Conservation (phyloP, 2,888 invertebrate species). For the Eulithis prunata region DNA sequence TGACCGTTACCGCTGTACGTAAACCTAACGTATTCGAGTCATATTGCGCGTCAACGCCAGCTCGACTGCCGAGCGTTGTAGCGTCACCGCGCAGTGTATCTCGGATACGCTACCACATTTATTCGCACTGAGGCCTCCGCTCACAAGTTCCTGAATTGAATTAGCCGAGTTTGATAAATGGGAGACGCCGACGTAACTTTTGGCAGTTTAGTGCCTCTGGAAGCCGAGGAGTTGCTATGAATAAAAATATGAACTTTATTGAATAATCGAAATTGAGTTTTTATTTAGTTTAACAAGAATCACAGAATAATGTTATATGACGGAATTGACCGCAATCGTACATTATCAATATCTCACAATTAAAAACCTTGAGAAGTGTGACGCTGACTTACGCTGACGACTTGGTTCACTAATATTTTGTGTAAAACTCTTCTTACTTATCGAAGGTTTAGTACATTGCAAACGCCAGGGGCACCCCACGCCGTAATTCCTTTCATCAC, state of each 20-base stretch:
- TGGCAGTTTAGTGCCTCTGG: conserved; percentile 10
- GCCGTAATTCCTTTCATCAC: conserved; percentile 16
- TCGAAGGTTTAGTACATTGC: not conserved
- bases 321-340: too few relatives aligned
- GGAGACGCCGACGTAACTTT: conserved; percentile 33
- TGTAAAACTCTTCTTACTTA: not conserved
- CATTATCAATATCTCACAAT: too few relatives aligned
- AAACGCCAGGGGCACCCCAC: not conserved
- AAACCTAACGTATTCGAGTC: too few relatives aligned
- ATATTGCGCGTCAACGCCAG: too few relatives aligned
- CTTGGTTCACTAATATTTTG: too few relatives aligned
- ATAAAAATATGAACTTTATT: conserved; percentile 9
- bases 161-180: conserved; percentile 40
- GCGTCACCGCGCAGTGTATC: too few relatives aligned
- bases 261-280: not conserved
- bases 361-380: too few relatives aligned
- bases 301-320: too few relatives aligned
- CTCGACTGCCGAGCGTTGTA: too few relatives aligned
- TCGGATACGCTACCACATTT: too few relatives aligned
- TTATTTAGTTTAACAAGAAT: too few relatives aligned
- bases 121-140: conserved; percentile 7
- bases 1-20: conserved; percentile 9
- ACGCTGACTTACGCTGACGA: too few relatives aligned
- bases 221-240: conserved; percentile 13
- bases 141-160: conserved; percentile 39